Conservation (phyloP, 2,888 invertebrate species). For the Aethes cnicana region DNA sequence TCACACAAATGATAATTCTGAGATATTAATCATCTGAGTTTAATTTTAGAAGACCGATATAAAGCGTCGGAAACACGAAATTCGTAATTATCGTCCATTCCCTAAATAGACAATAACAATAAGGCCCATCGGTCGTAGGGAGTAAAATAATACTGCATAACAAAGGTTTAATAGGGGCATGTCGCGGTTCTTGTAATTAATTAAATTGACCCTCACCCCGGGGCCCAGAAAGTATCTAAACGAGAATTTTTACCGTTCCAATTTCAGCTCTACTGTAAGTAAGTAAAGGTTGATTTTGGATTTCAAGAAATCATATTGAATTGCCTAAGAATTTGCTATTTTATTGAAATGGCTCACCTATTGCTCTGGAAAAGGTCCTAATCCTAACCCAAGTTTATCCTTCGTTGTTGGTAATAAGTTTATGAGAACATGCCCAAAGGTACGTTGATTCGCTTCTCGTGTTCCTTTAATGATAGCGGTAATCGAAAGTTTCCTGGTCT, state of each 20-base stretch:
- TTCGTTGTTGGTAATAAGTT: constrained; percentile 48
- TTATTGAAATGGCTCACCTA: constrained; percentile 61
- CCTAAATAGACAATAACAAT: constrained; percentile 49
- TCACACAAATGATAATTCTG: no score
- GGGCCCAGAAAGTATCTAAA: constrained; percentile 52
- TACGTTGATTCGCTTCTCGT: constrained; percentile 35
- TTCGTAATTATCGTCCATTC: constrained; percentile 27
- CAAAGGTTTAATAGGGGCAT: constrained; percentile 68
- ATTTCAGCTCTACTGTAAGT: constrained; percentile 50
- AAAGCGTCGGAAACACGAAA: background rate
- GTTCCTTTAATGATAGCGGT: constrained; percentile 29
- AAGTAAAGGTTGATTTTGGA: constrained; percentile 45
- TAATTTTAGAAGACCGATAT: no score
- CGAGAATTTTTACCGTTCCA: constrained; percentile 39
- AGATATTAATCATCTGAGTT: no score
- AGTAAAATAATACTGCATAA: constrained; percentile 59
- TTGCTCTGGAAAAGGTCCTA: constrained; percentile 60
- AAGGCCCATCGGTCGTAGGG: constrained; percentile 48
- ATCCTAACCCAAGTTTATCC: constrained; percentile 57
- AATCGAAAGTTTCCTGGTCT: constrained; percentile 33
- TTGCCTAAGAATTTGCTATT: constrained; percentile 61
- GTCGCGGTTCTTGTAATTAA: constrained; percentile 70
- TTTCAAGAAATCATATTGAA: constrained; percentile 41
- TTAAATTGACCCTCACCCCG: constrained; percentile 70
- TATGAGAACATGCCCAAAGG: constrained; percentile 42